Evolutionary conservation across 2,113 vertebrate species (phyloP), one percentile per base, ranked within the genome.

Genomic region (Oostethus manadensis): DNA sequence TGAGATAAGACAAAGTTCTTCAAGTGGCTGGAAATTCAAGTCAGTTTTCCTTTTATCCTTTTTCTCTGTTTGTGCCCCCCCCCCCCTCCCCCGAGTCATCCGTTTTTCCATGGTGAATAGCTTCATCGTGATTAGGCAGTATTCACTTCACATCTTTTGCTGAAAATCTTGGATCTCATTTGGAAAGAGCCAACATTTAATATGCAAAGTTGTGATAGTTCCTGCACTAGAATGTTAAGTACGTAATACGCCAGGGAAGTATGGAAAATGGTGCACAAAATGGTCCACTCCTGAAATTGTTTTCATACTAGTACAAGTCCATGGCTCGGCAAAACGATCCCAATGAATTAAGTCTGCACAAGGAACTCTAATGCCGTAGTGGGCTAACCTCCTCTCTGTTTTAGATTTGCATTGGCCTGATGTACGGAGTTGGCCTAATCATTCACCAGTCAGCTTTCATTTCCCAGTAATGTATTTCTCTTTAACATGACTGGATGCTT

Each of bases 1-100:
- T 29, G 33, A 84, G 68, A 69, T 68, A 66, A 64, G 73, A 67
- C 53, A 29, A 40, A 62, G 44, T 77, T 74, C 70, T 63, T 72
- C 3, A 47, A 74, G 61, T 67, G 58, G 57, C 33, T 45, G 29
- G 16, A 48, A 69, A 68, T 23, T 50, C 21, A 1, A 45, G 57
- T 74, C 59, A 26, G 7, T 38, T 29, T 10, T 16, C 40, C 55
- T 0, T 18, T 33, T 51, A 26, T 64, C 54, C 45, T 35, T 3
- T 54, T 49, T 68, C 49, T 55, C 3, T 47, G 22, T 48, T 53
- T 46, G 9, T 63, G 38, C 64, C 6, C 0, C 45, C 47, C 15
- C 2, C 29, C 3, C 20, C 18, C 10, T 66, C 66, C 58, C 62
- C 7, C 57, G 29, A 17, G 22, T 56, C 54, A 16, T n/a, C 33